These are phyloP conservation scores for Falco rusticolus DNA, from an alignment of 2,797 vertebrate genomes.

Conservation along the genomic window DNA sequence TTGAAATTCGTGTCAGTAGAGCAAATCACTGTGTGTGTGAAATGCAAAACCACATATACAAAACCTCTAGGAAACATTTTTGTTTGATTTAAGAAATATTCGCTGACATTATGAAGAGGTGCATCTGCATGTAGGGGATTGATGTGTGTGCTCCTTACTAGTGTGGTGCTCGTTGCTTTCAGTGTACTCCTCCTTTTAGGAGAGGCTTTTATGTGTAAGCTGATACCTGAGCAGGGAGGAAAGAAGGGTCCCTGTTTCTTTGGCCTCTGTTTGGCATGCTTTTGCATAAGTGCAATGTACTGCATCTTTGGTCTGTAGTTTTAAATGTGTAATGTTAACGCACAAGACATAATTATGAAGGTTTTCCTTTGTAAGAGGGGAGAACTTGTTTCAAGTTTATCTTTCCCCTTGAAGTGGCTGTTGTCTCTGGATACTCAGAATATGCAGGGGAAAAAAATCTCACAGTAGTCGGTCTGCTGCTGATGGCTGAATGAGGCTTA, in stretches of 20 bases:
- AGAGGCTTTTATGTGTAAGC: background rate
- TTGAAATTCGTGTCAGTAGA: background rate
- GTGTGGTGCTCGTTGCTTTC: background rate
- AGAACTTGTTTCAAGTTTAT: background rate
- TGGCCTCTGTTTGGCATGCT: background rate
- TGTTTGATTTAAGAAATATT: background rate
- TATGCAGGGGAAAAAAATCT: background rate
- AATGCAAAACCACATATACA: background rate
- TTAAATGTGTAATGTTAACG: background rate
- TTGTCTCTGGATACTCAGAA: background rate
- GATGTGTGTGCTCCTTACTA: background rate
- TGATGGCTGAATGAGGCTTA: slow-evolving; percentile 18
- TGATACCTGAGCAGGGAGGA: background rate
- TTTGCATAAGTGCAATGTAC: background rate
- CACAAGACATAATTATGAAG: background rate
- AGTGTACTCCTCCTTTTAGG: background rate
- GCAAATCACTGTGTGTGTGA: background rate
- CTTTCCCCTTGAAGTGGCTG: background rate
- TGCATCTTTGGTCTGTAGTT: background rate
- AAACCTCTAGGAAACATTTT: background rate
- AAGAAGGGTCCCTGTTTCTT: background rate
- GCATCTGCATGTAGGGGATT: fast-evolving
- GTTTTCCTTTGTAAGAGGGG: background rate
- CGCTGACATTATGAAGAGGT: background rate
- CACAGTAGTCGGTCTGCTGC: background rate